Evolutionary conservation across 2,797 vertebrate genomes (phyloP).

Genomic region (Prunella strophiata): DNA sequence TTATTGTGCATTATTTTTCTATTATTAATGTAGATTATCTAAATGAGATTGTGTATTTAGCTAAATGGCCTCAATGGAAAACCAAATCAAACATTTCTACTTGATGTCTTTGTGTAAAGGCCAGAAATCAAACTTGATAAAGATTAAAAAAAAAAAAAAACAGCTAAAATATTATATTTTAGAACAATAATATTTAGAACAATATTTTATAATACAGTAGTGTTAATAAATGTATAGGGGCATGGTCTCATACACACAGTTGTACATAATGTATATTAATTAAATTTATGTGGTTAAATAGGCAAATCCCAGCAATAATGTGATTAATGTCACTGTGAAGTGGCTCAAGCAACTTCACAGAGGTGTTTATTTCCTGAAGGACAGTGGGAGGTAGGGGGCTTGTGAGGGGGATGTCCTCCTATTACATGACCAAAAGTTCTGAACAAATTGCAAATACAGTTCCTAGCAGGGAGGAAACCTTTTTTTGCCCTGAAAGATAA

Average conservation of each 20-base stretch:
- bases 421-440: neutral
- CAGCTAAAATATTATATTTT: neutral
- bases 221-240: neutral
- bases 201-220: neutral
- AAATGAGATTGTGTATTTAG: conserved; percentile 2
- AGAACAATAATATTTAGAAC: too few relatives aligned
- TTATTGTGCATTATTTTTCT: conserved; percentile 32
- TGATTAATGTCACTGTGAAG: neutral
- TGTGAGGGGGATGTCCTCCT: neutral
- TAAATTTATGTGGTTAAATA: neutral
- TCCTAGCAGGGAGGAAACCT: neutral
- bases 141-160: neutral
- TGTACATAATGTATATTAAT: neutral
- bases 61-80: conserved; percentile 3
- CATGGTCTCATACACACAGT: neutral
- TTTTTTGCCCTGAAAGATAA: neutral
- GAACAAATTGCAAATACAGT: neutral
- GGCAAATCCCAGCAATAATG: neutral
- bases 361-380: neutral
- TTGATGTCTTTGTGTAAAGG: neutral
- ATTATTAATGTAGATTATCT: conserved; percentile 52
- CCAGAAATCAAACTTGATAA: neutral
- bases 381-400: fast-evolving
- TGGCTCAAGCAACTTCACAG: neutral
- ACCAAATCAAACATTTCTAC: neutral